phyloP scores from a whole-genome alignment of 2,113 vertebrate genomes.

The Equus przewalskii region DNA sequence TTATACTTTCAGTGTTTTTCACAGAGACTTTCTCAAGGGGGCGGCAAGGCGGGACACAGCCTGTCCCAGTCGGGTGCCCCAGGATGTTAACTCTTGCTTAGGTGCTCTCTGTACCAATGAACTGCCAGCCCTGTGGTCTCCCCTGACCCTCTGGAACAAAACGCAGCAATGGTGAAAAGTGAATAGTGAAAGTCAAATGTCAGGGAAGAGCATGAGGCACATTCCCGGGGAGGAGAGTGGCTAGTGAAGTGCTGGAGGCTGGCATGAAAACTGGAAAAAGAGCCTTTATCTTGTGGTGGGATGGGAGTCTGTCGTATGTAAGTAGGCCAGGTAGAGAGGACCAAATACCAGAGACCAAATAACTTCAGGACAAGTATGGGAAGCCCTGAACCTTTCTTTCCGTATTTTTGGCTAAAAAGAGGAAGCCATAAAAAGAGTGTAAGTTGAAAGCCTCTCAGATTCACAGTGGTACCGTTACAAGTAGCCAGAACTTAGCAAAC shows the following conservation, averaged over 20 bases:
- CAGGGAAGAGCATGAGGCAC: neutral
- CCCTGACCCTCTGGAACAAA: neutral
- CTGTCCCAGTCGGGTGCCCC: fast-evolving
- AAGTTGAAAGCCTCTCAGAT: neutral
- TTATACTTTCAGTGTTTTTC: neutral
- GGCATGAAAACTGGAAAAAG: neutral
- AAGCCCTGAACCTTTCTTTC: neutral
- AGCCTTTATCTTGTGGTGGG: fast-evolving
- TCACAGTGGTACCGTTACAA: fast-evolving
- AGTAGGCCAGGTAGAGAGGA: neutral
- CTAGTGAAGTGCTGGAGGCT: neutral
- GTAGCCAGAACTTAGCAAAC: no score
- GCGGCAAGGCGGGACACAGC: neutral
- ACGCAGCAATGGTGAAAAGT: neutral
- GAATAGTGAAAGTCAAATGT: neutral
- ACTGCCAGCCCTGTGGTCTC: neutral
- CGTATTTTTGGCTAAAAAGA: neutral
- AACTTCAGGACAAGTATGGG: neutral
- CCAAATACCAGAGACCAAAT: neutral
- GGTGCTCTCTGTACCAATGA: no score
- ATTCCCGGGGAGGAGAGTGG: fast-evolving
- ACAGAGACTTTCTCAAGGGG: neutral
- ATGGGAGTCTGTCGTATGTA: fast-evolving
- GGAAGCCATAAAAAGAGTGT: neutral
- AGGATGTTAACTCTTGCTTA: neutral